Evolutionary conservation across 2,113 vertebrate genomes (phyloP).

Genomic region (Hydrochoerus hydrochaeris): DNA sequence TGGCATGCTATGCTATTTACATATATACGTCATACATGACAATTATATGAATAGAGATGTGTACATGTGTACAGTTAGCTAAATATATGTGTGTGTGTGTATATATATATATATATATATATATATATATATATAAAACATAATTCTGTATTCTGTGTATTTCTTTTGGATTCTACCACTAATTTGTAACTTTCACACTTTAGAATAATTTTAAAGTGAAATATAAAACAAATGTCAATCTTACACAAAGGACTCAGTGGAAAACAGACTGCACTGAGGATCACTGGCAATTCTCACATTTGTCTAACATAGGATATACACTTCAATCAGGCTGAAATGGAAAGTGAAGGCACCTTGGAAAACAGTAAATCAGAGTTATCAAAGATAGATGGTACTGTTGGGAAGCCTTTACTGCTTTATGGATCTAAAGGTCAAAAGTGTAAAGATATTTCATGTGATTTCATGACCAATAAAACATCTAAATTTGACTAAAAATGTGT

Average conservation of each 20-base stretch:
- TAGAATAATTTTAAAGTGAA: neutral
- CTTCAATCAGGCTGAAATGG: neutral
- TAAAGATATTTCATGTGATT: conserved; percentile 7
- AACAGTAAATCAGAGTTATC: neutral
- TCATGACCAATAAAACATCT: neutral
- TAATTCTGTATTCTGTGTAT: neutral
- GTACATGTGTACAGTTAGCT: neutral
- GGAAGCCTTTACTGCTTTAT: neutral
- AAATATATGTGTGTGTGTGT: neutral
- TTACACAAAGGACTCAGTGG: neutral
- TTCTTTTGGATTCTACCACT: neutral
- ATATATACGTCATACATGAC: neutral
- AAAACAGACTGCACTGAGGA: neutral
- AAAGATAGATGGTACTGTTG: neutral
- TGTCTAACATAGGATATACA: neutral
- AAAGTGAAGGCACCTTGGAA: neutral
- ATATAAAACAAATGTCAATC: neutral
- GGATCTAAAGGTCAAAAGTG: neutral
- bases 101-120: neutral
- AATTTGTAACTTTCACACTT: neutral
- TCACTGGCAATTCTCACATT: neutral
- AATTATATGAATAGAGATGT: neutral
- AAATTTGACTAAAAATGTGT: neutral
- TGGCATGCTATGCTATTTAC: neutral
- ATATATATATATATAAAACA: neutral